Percentiles rank a stretch among this genome's conserved stretches.
Evolutionary conservation across 2,888 invertebrate genomes (phyloP).

Genomic region (Sericinus montela): DNA sequence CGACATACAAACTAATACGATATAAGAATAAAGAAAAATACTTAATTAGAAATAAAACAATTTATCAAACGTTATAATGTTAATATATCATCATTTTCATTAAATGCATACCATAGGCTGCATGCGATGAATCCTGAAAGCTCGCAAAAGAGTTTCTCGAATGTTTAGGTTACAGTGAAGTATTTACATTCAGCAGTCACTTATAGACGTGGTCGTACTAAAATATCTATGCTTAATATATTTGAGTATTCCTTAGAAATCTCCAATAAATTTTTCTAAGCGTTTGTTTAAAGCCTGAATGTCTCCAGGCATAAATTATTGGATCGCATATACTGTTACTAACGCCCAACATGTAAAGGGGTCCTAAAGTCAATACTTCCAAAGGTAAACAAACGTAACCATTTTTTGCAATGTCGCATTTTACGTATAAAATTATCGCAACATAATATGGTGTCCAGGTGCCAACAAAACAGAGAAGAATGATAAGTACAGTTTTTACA

Average conservation of each 20-base stretch:
- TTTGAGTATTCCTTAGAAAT: conserved; percentile 31
- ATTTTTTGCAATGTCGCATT: conserved; percentile 56
- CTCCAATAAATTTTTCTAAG: conserved; percentile 53
- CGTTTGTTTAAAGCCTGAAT: conserved; percentile 77
- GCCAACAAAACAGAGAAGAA: conserved; percentile 74
- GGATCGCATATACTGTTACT: conserved; percentile 79
- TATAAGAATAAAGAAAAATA: no score
- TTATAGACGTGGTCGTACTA: no score
- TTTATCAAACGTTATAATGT: no score
- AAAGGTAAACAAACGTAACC: conserved; percentile 66
- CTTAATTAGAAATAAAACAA: no score
- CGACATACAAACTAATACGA: no score
- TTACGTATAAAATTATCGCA: conserved; percentile 69
- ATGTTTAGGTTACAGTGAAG: no score
- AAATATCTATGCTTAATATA: no score
- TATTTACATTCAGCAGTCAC: no score
- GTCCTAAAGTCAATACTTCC: conserved; percentile 74
- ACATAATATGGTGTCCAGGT: conserved; percentile 81
- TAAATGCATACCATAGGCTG: no score
- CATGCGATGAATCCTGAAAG: no score
- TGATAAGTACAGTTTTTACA: conserved; percentile 78
- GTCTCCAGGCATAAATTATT: conserved; percentile 82
- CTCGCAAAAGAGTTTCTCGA: no score
- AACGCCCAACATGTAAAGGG: conserved; percentile 76
- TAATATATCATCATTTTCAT: no score